Evolutionary conservation across 2,797 vertebrate genomes (phyloP).

Genomic region (Microctenopoma steveboyesi): DNA sequence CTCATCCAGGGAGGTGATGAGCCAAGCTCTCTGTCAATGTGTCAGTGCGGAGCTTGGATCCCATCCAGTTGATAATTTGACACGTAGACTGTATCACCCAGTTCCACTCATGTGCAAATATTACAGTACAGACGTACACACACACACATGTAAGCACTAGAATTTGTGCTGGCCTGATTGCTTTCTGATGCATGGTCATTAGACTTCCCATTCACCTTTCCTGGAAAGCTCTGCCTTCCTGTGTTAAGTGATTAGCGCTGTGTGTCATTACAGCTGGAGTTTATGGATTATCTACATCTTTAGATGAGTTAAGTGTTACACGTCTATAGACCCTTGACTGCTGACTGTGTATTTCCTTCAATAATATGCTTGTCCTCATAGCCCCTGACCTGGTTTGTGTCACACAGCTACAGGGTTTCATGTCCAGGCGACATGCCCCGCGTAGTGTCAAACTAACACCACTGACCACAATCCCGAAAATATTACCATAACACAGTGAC

Average conservation of each 20-base stretch:
- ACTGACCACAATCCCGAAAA: conserved; percentile 12
- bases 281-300: neutral
- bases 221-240: conserved; percentile 1
- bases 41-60: conserved; percentile 33
- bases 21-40: conserved; percentile 38
- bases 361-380: conserved; percentile 41
- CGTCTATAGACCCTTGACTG: conserved; percentile 19
- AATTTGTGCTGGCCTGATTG: neutral
- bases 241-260: neutral
- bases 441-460: conserved; percentile 36
- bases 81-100: conserved; percentile 24
- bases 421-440: conserved; percentile 35
- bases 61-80: conserved; percentile 45
- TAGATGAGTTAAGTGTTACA: conserved; percentile 7
- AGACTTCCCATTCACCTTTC: conserved; percentile 2
- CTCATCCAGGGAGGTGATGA: conserved; percentile 22
- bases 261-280: neutral
- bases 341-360: conserved; percentile 27
- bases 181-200: conserved; percentile 2
- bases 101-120: neutral
- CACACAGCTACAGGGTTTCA: conserved; percentile 26
- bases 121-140: neutral
- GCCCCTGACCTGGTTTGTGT: conserved; percentile 26
- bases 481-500: conserved; percentile 27
- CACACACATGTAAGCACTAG: conserved; percentile 10